Evolutionary conservation across 2,113 vertebrate genomes (phyloP).

Genomic region (Astur gentilis): DNA sequence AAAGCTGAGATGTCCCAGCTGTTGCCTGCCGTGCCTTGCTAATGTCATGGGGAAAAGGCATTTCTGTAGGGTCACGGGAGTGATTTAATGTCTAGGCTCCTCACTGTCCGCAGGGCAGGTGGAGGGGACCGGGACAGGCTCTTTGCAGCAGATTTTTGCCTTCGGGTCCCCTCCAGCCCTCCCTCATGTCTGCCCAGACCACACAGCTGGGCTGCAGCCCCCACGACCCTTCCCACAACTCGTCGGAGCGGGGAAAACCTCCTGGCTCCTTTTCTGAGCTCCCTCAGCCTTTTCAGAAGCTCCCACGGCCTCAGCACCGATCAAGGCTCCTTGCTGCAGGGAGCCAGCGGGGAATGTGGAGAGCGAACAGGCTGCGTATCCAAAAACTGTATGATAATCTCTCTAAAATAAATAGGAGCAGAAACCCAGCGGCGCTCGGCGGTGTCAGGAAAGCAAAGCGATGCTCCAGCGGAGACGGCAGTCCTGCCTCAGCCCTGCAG

Average conservation of each 20-base stretch:
- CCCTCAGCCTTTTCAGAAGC: neutral
- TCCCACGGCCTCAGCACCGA: neutral
- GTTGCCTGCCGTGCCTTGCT: neutral
- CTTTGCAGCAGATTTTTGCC: neutral
- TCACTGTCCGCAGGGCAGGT: neutral
- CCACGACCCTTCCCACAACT: neutral
- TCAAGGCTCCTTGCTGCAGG: neutral
- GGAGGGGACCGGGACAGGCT: neutral
- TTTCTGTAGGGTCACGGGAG: neutral
- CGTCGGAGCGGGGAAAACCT: accelerated
- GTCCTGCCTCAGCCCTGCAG: neutral
- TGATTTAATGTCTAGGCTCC: neutral
- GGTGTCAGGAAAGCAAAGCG: neutral
- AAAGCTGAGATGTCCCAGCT: neutral
- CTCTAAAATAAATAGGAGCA: neutral
- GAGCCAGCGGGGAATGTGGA: neutral
- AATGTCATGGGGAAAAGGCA: neutral
- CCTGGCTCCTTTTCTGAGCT: neutral
- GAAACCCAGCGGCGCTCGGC: neutral
- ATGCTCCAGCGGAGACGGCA: neutral
- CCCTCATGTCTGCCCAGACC: neutral
- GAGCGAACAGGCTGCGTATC: neutral
- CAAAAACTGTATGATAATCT: accelerated
- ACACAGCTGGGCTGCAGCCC: neutral
- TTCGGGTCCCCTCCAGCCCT: neutral